phyloP scores from a whole-genome alignment of 2,888 invertebrate genomes.

The Ganaspis brasiliensis region DNA sequence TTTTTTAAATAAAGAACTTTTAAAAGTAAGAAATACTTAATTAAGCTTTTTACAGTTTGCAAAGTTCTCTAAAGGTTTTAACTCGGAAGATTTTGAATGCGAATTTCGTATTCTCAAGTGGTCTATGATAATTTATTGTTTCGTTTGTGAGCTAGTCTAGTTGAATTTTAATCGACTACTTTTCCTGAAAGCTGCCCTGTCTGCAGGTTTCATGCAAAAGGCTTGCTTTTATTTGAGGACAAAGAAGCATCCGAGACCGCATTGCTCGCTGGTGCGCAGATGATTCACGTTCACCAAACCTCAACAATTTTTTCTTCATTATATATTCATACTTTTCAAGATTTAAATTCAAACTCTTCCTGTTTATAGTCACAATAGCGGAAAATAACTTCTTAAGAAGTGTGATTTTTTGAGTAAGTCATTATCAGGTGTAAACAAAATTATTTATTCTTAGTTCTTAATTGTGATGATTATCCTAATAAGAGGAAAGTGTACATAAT shows the following conservation, averaged over 20 bases:
- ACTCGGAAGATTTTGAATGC: neutral
- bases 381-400: too few relatives aligned
- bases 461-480: too few relatives aligned
- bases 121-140: slow-evolving; percentile 3
- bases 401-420: too few relatives aligned
- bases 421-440: too few relatives aligned
- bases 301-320: slow-evolving; percentile 20
- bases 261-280: slow-evolving; percentile 23
- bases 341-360: slow-evolving; percentile 10
- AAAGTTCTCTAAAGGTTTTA: too few relatives aligned
- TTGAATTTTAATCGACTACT: slow-evolving; percentile 30
- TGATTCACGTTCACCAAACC: slow-evolving; percentile 34
- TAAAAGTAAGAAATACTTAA: too few relatives aligned
- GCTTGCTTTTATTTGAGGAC: slow-evolving; percentile 33
- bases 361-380: neutral
- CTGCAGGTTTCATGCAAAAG: slow-evolving; percentile 28
- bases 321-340: slow-evolving; percentile 31
- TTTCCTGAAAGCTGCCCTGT: slow-evolving; percentile 3
- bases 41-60: too few relatives aligned
- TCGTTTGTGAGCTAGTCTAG: slow-evolving; percentile 18
- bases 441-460: too few relatives aligned
- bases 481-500: too few relatives aligned
- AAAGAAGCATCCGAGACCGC: slow-evolving; percentile 24
- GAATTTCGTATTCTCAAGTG: neutral
- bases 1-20: too few relatives aligned